phyloP scores from a whole-genome alignment of 2,113 vertebrate genomes.

The human region DNA sequence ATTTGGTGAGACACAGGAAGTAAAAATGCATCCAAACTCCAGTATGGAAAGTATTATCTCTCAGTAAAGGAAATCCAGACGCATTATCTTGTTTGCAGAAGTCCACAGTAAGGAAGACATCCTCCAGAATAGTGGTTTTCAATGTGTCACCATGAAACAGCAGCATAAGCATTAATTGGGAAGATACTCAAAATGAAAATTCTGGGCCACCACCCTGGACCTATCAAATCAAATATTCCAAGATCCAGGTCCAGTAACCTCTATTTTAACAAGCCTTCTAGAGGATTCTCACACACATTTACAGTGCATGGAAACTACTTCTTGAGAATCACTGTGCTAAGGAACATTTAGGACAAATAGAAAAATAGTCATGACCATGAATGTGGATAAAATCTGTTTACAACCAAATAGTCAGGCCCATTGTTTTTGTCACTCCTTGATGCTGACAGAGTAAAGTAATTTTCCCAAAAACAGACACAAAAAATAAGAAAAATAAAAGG shows the following conservation, averaged over 20 bases:
- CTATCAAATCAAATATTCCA: not conserved
- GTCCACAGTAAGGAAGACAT: not conserved
- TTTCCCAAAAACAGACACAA: not conserved
- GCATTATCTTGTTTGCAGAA: not conserved
- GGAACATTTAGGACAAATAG: not conserved
- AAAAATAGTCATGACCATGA: not conserved
- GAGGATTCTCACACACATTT: too few relatives aligned
- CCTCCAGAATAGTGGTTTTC: not conserved
- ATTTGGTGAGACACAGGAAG: not conserved
- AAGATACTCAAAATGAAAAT: not conserved
- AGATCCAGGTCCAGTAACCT: not conserved
- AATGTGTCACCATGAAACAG: not conserved
- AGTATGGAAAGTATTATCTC: not conserved
- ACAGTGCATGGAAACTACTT: rapidly evolving
- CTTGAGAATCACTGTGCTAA: not conserved
- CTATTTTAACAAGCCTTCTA: not conserved
- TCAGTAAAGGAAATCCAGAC: not conserved
- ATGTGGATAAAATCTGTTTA: not conserved
- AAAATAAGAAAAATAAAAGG: not conserved
- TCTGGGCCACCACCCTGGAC: rapidly evolving
- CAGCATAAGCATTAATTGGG: rapidly evolving
- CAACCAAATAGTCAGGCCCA: not conserved
- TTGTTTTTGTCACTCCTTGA: not conserved
- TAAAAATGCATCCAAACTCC: not conserved
- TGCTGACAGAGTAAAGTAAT: not conserved